A percentile compares a stretch with the other conserved stretches of the same genome.
These are phyloP conservation scores for Macaria liturata DNA, from an alignment of 2,888 invertebrate species.

Conservation along the genomic window DNA sequence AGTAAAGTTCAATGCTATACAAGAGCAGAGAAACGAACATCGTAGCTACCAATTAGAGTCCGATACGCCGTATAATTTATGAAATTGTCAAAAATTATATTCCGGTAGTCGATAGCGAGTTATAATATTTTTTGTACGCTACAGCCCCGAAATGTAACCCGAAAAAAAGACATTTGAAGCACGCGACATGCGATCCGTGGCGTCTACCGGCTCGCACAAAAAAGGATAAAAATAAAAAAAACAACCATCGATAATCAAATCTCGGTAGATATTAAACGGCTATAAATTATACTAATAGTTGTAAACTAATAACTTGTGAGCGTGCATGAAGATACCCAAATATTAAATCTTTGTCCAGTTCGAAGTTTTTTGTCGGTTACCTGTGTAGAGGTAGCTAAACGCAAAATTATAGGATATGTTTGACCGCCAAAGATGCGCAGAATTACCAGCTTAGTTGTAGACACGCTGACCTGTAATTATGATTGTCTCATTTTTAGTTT, in stretches of 20 bases:
- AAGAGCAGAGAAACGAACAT: constrained; percentile 39
- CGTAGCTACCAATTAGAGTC: constrained; percentile 69
- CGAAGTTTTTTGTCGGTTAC: constrained; percentile 34
- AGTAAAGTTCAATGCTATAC: background rate
- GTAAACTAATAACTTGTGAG: constrained; percentile 64
- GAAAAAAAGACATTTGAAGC: constrained; percentile 68
- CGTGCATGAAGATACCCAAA: constrained; percentile 40
- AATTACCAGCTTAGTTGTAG: constrained; percentile 27
- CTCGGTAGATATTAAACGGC: constrained; percentile 75
- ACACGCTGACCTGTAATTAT: too few species aligned
- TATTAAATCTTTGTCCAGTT: constrained; percentile 37
- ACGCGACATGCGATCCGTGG: constrained; percentile 80
- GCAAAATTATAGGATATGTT: constrained; percentile 39
- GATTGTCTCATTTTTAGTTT: too few species aligned
- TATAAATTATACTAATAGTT: constrained; percentile 81
- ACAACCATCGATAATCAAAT: constrained; percentile 75
- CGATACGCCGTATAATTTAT: constrained; percentile 77
- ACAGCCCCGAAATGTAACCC: constrained; percentile 63
- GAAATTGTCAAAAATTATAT: constrained; percentile 81
- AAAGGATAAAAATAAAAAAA: constrained; percentile 59
- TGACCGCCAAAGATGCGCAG: constrained; percentile 54
- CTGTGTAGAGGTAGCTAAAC: constrained; percentile 35
- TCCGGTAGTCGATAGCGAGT: constrained; percentile 80
- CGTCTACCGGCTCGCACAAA: constrained; percentile 38
- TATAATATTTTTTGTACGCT: constrained; percentile 72